phyloP scores from a whole-genome alignment of 1,140 invertebrate species.

The Orchestia grillus region DNA sequence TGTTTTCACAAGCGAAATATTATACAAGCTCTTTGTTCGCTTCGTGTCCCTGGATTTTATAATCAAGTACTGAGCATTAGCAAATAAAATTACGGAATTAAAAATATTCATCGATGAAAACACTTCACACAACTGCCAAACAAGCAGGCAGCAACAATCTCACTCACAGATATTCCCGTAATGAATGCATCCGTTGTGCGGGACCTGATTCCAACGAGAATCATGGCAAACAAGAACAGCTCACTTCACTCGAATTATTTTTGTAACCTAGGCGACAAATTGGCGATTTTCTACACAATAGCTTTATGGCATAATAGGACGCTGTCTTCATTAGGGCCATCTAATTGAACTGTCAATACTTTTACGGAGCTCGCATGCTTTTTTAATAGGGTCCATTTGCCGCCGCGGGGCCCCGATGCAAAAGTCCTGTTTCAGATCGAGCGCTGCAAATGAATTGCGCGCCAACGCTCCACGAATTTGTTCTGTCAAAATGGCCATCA shows the following conservation, averaged over 20 bases:
- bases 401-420: neutral
- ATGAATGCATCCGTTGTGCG: too few relatives aligned
- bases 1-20: too few relatives aligned
- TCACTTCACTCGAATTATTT: too few relatives aligned
- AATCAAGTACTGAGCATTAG: too few relatives aligned
- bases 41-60: too few relatives aligned
- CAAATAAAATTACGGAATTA: too few relatives aligned
- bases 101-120: too few relatives aligned
- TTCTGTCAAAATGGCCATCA: neutral
- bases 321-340: slow-evolving; percentile 41
- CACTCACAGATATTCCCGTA: too few relatives aligned
- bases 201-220: neutral
- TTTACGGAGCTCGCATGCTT: neutral
- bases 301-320: slow-evolving; percentile 18
- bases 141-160: too few relatives aligned
- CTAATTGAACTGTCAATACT: slow-evolving; percentile 56
- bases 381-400: slow-evolving; percentile 43
- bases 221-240: neutral
- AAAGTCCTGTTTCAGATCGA: slow-evolving; percentile 38
- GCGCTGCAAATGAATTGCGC: neutral
- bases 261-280: neutral
- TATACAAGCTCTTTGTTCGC: too few relatives aligned
- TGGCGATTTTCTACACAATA: slow-evolving; percentile 8
- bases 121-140: too few relatives aligned
- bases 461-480: neutral